phyloP scores from a whole-genome alignment of 2,888 invertebrate genomes.

The Anthoptus insignis region DNA sequence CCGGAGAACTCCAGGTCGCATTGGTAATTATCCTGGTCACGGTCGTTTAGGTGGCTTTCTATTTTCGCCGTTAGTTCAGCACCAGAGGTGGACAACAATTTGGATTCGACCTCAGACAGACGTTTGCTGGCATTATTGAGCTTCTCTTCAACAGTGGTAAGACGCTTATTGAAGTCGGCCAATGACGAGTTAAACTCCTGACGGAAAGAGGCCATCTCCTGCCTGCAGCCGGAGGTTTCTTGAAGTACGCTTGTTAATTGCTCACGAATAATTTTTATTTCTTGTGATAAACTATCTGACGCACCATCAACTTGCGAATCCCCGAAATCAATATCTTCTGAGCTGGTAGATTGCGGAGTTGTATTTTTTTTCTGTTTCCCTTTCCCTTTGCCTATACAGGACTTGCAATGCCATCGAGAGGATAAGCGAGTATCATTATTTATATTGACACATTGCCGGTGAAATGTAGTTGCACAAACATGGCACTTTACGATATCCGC shows the following conservation, averaged over 20 bases:
- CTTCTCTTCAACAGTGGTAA: background rate
- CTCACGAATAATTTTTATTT: background rate
- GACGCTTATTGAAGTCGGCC: background rate
- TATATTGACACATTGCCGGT: background rate
- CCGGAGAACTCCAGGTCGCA: background rate
- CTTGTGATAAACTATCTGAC: background rate
- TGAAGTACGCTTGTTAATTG: background rate
- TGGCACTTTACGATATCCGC: background rate
- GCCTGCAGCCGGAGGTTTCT: background rate
- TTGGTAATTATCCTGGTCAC: background rate
- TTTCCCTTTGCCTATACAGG: background rate
- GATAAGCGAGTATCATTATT: background rate
- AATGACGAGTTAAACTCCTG: background rate
- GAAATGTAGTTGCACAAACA: background rate
- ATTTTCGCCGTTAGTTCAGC: background rate
- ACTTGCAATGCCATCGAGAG: background rate
- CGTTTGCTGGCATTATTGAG: background rate
- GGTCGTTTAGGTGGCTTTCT: background rate
- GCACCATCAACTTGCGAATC: background rate
- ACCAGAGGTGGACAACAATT: background rate
- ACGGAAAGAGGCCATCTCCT: background rate
- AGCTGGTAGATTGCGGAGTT: background rate
- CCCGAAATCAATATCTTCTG: background rate
- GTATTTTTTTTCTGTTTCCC: background rate
- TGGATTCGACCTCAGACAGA: background rate